These are phyloP conservation scores for Lycaon pictus DNA, from an alignment of 2,113 vertebrate genomes.

Conservation along the genomic window DNA sequence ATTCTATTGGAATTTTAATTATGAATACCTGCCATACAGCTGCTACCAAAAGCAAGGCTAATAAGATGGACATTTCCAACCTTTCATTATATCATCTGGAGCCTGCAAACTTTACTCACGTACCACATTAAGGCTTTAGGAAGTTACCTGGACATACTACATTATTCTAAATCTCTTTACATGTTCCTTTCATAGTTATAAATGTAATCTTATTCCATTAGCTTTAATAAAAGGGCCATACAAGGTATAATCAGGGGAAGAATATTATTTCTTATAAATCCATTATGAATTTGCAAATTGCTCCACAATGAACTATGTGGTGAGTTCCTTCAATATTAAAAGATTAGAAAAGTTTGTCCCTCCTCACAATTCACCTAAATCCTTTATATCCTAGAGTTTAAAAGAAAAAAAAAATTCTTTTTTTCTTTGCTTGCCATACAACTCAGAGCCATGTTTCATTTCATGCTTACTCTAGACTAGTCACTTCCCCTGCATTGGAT, in stretches of 20 bases:
- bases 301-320: background rate
- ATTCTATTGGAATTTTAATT: background rate
- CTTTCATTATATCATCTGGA: background rate
- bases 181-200: background rate
- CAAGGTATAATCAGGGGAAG: background rate
- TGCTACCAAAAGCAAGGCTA: background rate
- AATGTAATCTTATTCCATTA: background rate
- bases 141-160: background rate
- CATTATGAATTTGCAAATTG: background rate
- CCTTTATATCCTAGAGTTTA: background rate
- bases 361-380: background rate
- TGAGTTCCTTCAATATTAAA: background rate
- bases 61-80: background rate
- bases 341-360: background rate
- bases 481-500: background rate
- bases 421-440: background rate
- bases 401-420: background rate
- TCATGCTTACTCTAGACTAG: background rate
- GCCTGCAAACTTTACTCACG: background rate
- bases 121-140: background rate
- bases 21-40: background rate
- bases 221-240: background rate
- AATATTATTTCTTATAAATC: background rate
- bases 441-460: background rate
- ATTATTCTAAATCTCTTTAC: background rate